Base-by-base conservation (phyloP, 2,113 vertebrate species). In the Clupea harengus region DNA sequence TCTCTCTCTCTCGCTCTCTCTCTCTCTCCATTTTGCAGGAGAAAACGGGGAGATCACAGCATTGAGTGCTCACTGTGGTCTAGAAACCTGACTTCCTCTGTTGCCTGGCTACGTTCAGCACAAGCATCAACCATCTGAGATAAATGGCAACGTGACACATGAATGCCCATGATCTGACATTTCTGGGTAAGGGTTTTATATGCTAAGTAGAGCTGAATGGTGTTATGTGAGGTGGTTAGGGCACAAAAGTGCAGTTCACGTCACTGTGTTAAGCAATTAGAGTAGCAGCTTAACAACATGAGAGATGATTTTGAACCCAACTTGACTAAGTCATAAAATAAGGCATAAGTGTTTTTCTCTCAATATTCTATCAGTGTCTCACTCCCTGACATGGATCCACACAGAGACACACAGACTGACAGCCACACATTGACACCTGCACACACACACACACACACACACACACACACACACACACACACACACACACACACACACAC, bases 1-100 rank as follows among this genome's bases (percentile, higher is more conserved):
- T 88, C 86, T 85, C 85, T 87, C 85, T 90, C 87, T 54, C 89
- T 85, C 50, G 28, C 44, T 67, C 85, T 60, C 45, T 39, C 81
- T 50, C 81, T 81, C 47, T 39, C 72, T 83, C 81, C 46, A 50
- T 81, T 49, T 92, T 90, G 90, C 88, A 93, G 90, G 90, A 90
- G 91, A 93, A 90, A 92, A 93, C n/a, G 11, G 64, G 64, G 6
- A 28, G 25, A 67, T 67, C 25, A 11, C 64, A 67, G 25, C 6
- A 11, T 2, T 25, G n/a, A 28, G 64, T 67, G 4, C 6, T 28
- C 64, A 67, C n/a, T 11, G 64, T 67, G 22, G 64, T n/a, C 64
- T 28, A 25, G 5, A 64, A 67, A 67, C 64, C 64, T 11, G 6
- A 25, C 64, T 67, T 28, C n/a, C 64, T 67, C 64, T 67, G 64